Evolutionary conservation across 2,888 invertebrate genomes (phyloP).

Genomic region (Drosophila setosimentum): DNA sequence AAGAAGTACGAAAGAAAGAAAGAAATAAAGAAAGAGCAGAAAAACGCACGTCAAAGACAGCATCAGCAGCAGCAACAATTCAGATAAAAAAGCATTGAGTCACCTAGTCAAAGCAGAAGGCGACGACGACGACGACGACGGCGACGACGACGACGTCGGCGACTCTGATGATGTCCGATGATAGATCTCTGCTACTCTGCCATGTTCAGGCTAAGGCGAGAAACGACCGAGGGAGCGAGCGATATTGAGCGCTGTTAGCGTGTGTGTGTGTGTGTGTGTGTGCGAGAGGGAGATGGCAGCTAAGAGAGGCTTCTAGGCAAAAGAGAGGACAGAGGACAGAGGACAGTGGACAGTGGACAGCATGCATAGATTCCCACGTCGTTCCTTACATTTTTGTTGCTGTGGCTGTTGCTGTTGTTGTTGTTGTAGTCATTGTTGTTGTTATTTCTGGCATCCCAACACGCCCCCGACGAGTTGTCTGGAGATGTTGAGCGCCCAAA

Average conservation of each 20-base stretch:
- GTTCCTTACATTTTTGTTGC: constrained; percentile 7
- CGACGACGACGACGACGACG: constrained; percentile 5
- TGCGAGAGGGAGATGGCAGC: constrained; percentile 12
- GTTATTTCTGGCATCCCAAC: constrained; percentile 41
- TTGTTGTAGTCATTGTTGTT: constrained; percentile 14
- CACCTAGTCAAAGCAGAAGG: constrained; percentile 52
- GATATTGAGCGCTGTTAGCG: background rate
- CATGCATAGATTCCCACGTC: constrained; percentile 42
- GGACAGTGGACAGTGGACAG: constrained; percentile 39
- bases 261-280: background rate
- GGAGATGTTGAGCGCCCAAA: constrained; percentile 39
- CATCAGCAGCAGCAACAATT: constrained; percentile 39
- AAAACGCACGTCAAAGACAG: constrained; percentile 22
- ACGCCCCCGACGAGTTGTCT: constrained; percentile 61
- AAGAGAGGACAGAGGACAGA: constrained; percentile 23
- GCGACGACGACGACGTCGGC: constrained; percentile 3
- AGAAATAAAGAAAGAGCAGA: constrained; percentile 35
- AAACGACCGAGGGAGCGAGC: constrained; percentile 5
- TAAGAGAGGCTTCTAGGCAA: background rate
- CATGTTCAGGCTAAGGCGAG: constrained; percentile 15
- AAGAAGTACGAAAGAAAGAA: constrained; percentile 25
- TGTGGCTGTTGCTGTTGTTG: constrained; percentile 14
- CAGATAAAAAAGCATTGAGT: constrained; percentile 61
- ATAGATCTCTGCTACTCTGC: constrained; percentile 54
- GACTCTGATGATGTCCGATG: constrained; percentile 47